These are phyloP conservation scores for Tiliqua scincoides DNA, from an alignment of 2,113 vertebrate genomes.

Conservation along the genomic window DNA sequence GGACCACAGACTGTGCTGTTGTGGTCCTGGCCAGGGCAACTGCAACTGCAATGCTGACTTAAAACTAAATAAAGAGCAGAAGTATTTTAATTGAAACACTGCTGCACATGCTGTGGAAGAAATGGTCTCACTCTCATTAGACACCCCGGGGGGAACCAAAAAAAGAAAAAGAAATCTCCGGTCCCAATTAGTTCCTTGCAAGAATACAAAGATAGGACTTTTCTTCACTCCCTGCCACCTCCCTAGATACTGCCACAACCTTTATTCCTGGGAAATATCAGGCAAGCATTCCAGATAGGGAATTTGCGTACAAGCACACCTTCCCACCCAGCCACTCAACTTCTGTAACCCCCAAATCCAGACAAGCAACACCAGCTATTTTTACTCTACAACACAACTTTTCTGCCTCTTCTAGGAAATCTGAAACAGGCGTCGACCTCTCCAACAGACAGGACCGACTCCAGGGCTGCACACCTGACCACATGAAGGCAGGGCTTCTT, in stretches of 20 bases:
- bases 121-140: conserved; percentile 45
- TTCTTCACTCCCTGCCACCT: not conserved
- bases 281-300: conserved; percentile 38
- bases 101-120: conserved; percentile 24
- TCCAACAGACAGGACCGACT: too few species aligned
- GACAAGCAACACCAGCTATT: not conserved
- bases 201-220: conserved; percentile 11
- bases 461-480: not conserved
- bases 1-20: conserved; percentile 42
- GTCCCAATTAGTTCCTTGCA: not conserved
- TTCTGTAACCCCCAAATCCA: not conserved
- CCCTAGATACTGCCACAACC: not conserved
- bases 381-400: not conserved
- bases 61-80: conserved; percentile 32
- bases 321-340: not conserved
- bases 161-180: not conserved
- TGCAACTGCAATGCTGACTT: conserved; percentile 17
- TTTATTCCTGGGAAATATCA: conserved; percentile 44
- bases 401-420: not conserved
- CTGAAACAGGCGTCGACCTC: not conserved
- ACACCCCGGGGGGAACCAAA: conserved; percentile 23
- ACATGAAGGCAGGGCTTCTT: not conserved
- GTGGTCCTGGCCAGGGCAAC: conserved; percentile 34
- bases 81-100: conserved; percentile 41
- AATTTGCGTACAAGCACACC: not conserved